These are phyloP conservation scores for Synergus laeviventris DNA, from an alignment of 2,888 invertebrate genomes.

Conservation along the genomic window DNA sequence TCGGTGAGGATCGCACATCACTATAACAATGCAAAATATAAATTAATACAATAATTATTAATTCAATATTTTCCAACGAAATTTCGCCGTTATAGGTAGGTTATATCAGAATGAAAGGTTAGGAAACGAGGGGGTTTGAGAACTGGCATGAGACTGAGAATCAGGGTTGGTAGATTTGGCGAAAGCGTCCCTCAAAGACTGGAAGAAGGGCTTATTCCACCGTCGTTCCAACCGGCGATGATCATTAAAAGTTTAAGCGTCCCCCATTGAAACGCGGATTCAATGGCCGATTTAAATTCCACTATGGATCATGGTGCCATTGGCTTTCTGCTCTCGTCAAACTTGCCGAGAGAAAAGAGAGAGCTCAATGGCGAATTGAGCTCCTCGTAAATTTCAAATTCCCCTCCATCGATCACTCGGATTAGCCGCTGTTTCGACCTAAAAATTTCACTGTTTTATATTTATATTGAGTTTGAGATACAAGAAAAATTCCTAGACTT, in stretches of 20 bases:
- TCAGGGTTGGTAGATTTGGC: slow-evolving; percentile 42
- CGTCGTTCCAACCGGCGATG: slow-evolving; percentile 66
- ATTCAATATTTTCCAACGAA: background rate
- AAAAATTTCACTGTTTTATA: background rate
- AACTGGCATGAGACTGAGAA: slow-evolving; percentile 41
- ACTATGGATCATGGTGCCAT: slow-evolving; percentile 52
- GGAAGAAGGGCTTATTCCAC: slow-evolving; percentile 63
- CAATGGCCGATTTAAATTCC: slow-evolving; percentile 67
- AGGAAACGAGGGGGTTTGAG: slow-evolving; percentile 32
- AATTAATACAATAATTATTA: background rate
- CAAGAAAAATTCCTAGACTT: background rate
- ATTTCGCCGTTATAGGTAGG: background rate
- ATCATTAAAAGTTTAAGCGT: slow-evolving; percentile 74
- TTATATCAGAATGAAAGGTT: background rate
- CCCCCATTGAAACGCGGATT: slow-evolving; percentile 68
- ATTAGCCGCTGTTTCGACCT: background rate
- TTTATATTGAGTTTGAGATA: background rate
- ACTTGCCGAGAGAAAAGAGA: slow-evolving; percentile 20
- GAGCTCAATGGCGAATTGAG: slow-evolving; percentile 21
- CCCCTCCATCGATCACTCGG: slow-evolving; percentile 16
- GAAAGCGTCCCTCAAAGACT: slow-evolving; percentile 54
- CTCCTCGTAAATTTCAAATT: slow-evolving; percentile 36
- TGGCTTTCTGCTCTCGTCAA: slow-evolving; percentile 40
- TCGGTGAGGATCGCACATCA: too few species aligned
- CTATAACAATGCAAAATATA: background rate